Percentiles rank a stretch among this genome's conserved stretches.
Evolutionary conservation across 2,888 invertebrate species (phyloP).

Genomic region (Silvanus unidentatus): DNA sequence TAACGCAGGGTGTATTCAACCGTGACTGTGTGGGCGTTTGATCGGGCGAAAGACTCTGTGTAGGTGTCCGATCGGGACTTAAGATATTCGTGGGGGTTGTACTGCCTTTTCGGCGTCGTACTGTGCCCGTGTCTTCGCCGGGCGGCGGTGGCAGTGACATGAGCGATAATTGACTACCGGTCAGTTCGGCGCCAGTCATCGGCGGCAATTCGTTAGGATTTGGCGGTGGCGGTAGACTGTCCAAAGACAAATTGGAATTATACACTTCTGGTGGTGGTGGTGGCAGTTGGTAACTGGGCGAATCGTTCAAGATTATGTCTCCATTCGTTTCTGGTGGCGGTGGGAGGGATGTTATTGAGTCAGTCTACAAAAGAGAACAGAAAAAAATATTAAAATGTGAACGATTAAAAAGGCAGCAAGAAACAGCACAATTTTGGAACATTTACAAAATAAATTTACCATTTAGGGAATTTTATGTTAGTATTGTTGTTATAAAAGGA

Average conservation of each 20-base stretch:
- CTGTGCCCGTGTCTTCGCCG: conserved; percentile 45
- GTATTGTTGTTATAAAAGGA: too few species aligned
- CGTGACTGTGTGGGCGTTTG: conserved; percentile 47
- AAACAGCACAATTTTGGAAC: too few species aligned
- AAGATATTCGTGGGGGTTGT: conserved; percentile 46
- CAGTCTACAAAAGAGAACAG: conserved; percentile 43
- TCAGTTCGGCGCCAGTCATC: conserved; percentile 52
- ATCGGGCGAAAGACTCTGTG: conserved; percentile 39
- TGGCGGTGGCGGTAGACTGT: conserved; percentile 75
- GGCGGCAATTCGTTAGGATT: conserved; percentile 55
- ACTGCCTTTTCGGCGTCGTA: conserved; percentile 45
- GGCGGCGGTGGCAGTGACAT: conserved; percentile 73
- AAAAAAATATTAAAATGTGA: neutral
- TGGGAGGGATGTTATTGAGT: conserved; percentile 51
- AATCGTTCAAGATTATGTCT: conserved; percentile 42
- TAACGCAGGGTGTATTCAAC: conserved; percentile 38
- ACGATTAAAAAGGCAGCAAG: neutral
- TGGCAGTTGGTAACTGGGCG: conserved; percentile 54
- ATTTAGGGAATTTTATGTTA: too few species aligned
- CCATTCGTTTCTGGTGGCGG: conserved; percentile 52
- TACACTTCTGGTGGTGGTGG: conserved; percentile 72
- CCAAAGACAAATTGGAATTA: conserved; percentile 70
- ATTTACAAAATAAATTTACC: too few species aligned
- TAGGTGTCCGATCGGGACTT: conserved; percentile 42
- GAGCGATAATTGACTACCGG: conserved; percentile 65